phyloP scores from a whole-genome alignment of 2,113 vertebrate genomes.

The Coturnix japonica region DNA sequence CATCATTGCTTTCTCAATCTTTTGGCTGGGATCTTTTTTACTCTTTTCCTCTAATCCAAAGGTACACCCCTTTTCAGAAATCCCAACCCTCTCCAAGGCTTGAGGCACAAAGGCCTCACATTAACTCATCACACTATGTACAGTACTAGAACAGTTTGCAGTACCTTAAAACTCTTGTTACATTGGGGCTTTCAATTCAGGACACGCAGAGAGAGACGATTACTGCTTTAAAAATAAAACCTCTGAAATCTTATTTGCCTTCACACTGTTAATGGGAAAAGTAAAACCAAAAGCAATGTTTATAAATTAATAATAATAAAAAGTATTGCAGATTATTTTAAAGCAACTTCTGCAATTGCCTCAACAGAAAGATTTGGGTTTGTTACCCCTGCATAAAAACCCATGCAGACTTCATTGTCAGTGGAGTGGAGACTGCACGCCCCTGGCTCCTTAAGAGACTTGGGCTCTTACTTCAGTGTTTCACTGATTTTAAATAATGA shows the following conservation, averaged over 20 bases:
- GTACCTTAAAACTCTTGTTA: background rate
- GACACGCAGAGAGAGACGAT: background rate
- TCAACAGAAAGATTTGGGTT: background rate
- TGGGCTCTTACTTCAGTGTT: constrained; percentile 23
- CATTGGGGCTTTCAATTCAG: background rate
- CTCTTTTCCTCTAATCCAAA: background rate
- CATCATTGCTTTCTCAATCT: background rate
- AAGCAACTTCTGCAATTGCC: background rate
- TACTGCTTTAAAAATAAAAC: background rate
- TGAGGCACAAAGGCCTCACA: background rate
- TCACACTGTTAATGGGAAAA: background rate
- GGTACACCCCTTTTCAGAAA: background rate
- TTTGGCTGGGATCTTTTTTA: background rate
- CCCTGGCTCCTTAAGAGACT: constrained; percentile 51
- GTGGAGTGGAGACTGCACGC: background rate
- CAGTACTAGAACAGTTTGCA: background rate
- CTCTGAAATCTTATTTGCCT: background rate
- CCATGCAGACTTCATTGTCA: background rate
- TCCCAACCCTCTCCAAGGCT: background rate
- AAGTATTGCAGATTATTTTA: background rate
- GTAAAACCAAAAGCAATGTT: background rate
- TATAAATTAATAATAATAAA: background rate
- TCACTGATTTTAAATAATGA: constrained; percentile 48
- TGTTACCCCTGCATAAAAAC: background rate
- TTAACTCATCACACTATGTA: background rate